Percentiles rank a stretch among this genome's conserved stretches.
Conservation (phyloP, 2,888 invertebrate genomes). For the Dasypolia templi region DNA sequence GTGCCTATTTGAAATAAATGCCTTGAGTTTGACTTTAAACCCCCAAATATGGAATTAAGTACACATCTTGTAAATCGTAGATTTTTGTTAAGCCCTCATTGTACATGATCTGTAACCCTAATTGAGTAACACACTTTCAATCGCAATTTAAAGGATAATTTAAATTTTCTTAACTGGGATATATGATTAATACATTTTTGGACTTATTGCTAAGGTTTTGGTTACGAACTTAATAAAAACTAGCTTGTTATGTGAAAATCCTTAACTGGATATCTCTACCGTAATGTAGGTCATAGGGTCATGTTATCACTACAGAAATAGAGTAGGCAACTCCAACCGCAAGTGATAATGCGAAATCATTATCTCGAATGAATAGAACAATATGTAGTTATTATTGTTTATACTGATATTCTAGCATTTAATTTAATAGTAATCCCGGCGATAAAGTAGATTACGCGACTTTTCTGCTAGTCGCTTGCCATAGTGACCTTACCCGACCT, state of each 20-base stretch:
- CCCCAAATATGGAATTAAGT: neutral
- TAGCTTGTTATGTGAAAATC: constrained; percentile 3
- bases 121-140: too few relatives aligned
- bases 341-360: constrained; percentile 43
- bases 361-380: constrained; percentile 44
- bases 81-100: neutral
- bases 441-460: neutral
- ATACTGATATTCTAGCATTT: constrained; percentile 16
- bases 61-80: neutral
- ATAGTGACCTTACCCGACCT: constrained; percentile 3
- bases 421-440: constrained; percentile 15
- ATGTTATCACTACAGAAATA: constrained; percentile 47
- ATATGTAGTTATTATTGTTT: constrained; percentile 30
- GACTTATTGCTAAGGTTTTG: neutral
- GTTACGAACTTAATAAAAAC: neutral
- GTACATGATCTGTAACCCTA: too few relatives aligned
- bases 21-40: too few relatives aligned
- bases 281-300: constrained; percentile 49
- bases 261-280: constrained; percentile 14
- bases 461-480: neutral
- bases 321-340: constrained; percentile 32
- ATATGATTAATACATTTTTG: neutral
- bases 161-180: neutral
- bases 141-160: too few relatives aligned
- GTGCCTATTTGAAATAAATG: too few relatives aligned